Evolutionary conservation across 2,113 vertebrate species (phyloP).

Genomic region (Osmerus eperlanus): DNA sequence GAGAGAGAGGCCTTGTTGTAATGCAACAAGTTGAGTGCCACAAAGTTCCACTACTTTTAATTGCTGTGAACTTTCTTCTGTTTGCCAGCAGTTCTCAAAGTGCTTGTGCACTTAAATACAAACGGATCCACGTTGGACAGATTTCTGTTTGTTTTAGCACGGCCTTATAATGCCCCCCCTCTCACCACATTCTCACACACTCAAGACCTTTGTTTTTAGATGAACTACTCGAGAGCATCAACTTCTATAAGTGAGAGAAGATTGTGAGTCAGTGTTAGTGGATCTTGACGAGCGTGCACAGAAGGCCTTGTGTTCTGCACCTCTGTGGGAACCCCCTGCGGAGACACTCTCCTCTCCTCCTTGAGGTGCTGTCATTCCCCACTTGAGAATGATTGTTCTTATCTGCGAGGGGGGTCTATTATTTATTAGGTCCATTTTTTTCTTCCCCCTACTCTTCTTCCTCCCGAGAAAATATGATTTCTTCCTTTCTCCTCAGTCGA

Average conservation of each 20-base stretch:
- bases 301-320: not conserved
- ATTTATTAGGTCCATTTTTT: constrained; percentile 22
- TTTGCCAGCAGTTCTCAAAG: constrained; percentile 60
- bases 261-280: too few species aligned
- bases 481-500: not conserved
- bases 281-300: not conserved
- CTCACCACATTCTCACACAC: too few species aligned
- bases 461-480: too few species aligned
- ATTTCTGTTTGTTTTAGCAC: too few species aligned
- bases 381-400: constrained; percentile 8
- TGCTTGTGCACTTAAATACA: too few species aligned
- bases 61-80: constrained; percentile 42
- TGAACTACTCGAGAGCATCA: too few species aligned
- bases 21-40: constrained; percentile 21
- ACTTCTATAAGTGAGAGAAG: too few species aligned
- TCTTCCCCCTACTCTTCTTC: too few species aligned
- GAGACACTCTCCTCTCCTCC: not conserved
- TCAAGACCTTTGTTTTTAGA: too few species aligned
- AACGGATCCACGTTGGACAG: too few species aligned
- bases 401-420: not conserved
- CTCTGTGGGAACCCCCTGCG: not conserved
- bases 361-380: constrained; percentile 5
- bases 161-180: too few species aligned
- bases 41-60: constrained; percentile 34
- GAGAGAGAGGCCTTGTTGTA: constrained; percentile 17